Conservation (phyloP, 2,888 invertebrate species). For the Carabus problematicus region DNA sequence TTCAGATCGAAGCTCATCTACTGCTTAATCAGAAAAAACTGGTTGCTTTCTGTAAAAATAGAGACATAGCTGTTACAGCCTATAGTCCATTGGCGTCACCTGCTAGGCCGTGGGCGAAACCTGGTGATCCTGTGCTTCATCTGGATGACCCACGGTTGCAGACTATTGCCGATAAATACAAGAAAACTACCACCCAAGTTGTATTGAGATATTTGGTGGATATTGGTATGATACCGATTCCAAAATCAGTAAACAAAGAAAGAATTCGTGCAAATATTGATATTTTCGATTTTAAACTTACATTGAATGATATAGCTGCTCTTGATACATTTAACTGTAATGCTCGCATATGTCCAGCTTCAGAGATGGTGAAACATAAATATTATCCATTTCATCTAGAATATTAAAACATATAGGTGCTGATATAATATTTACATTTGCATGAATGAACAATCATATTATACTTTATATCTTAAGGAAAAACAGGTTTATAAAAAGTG, state of each 20-base stretch:
- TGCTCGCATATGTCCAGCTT: slow-evolving; percentile 32
- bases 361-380: slow-evolving; percentile 28
- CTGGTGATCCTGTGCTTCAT: slow-evolving; percentile 65
- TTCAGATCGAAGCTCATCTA: slow-evolving; percentile 72
- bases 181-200: slow-evolving; percentile 73
- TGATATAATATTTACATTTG: no score
- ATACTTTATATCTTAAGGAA: no score
- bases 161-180: slow-evolving; percentile 69
- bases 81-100: slow-evolving; percentile 83
- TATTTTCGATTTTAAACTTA: slow-evolving; percentile 66
- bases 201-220: slow-evolving; percentile 68
- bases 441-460: no score
- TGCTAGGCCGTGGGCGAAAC: slow-evolving; percentile 74
- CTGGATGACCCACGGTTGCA: slow-evolving; percentile 68
- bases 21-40: slow-evolving; percentile 72
- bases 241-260: slow-evolving; percentile 64
- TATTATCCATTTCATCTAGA: slow-evolving; percentile 42
- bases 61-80: slow-evolving; percentile 72
- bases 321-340: slow-evolving; percentile 61
- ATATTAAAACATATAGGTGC: slow-evolving; percentile 16
- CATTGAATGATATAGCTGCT: slow-evolving; percentile 60
- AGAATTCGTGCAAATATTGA: slow-evolving; percentile 65
- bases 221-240: slow-evolving; percentile 64
- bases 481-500: no score
- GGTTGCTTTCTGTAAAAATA: slow-evolving; percentile 69